Percentiles rank a stretch among this genome's conserved stretches.
Conservation (phyloP, 2,113 vertebrate species). For the Notothenia coriiceps region DNA sequence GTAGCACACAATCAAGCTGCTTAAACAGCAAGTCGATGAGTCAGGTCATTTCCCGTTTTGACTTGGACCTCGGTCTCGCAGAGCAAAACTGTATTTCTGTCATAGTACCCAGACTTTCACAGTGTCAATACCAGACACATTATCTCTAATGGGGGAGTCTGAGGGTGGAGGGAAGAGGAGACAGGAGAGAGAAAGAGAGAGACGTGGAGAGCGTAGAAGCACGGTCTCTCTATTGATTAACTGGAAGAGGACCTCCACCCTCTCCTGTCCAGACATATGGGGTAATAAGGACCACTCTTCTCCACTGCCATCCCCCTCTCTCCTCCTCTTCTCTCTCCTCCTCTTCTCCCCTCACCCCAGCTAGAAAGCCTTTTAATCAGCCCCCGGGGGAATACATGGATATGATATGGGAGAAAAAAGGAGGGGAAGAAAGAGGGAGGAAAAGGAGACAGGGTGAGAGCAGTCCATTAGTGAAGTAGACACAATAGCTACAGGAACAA, state of each 20-base stretch:
- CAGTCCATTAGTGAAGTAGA: constrained; percentile 81
- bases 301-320: constrained; percentile 31
- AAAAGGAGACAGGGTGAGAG: constrained; percentile 69
- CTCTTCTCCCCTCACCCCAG: constrained; percentile 57
- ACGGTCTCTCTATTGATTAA: constrained; percentile 80
- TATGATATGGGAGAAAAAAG: constrained; percentile 77
- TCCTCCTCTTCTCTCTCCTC: constrained; percentile 21
- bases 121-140: constrained; percentile 82
- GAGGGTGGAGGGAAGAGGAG: constrained; percentile 56
- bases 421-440: constrained; percentile 57
- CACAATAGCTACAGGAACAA: constrained; percentile 76
- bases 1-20: constrained; percentile 34
- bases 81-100: constrained; percentile 71
- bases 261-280: constrained; percentile 77
- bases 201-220: constrained; percentile 50
- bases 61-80: constrained; percentile 49
- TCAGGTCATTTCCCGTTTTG: constrained; percentile 52
- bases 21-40: constrained; percentile 67
- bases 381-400: constrained; percentile 75
- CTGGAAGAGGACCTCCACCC: constrained; percentile 71
- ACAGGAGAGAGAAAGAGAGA: constrained; percentile 46
- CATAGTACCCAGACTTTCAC: constrained; percentile 61
- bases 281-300: constrained; percentile 80
- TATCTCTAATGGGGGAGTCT: constrained; percentile 80
- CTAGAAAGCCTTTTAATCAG: constrained; percentile 84